These are phyloP conservation scores for Lepus townsendii DNA, from an alignment of 2,797 vertebrate genomes.

Conservation along the genomic window DNA sequence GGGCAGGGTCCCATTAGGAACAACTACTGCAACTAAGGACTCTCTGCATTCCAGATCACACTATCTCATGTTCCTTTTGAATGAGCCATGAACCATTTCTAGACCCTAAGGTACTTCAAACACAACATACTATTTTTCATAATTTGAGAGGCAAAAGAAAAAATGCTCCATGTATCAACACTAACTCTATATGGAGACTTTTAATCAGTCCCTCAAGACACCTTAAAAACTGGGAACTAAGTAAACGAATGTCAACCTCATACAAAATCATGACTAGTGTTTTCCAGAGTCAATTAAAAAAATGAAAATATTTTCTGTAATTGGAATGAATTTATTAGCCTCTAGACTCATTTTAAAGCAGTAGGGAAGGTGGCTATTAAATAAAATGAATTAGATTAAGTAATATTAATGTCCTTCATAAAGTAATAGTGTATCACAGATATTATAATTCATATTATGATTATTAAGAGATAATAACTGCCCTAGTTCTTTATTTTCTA, in stretches of 20 bases:
- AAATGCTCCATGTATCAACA: not conserved
- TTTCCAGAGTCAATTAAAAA: constrained; percentile 33
- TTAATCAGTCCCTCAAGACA: not conserved
- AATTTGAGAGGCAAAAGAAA: constrained; percentile 39
- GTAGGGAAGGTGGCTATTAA: not conserved
- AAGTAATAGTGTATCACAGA: not conserved
- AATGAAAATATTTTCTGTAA: constrained; percentile 11
- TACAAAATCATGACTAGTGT: not conserved
- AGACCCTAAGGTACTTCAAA: constrained; percentile 12
- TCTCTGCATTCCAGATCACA: not conserved
- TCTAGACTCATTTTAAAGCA: not conserved
- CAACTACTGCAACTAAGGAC: not conserved
- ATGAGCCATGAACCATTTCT: constrained; percentile 42
- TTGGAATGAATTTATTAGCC: constrained; percentile 4
- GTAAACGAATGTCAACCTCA: constrained; percentile 20
- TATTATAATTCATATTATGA: constrained; percentile 25
- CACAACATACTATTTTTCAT: constrained; percentile 2
- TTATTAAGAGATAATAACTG: constrained; percentile 39
- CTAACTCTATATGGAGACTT: not conserved
- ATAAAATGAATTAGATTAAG: not conserved
- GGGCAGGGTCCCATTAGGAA: constrained; percentile 20
- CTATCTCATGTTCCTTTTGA: not conserved
- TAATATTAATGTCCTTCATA: constrained; percentile 17
- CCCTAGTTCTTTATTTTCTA: not conserved
- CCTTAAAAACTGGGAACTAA: constrained; percentile 15